Evolutionary conservation across 2,113 vertebrate genomes (phyloP).

Genomic region (Syngnathus typhle): DNA sequence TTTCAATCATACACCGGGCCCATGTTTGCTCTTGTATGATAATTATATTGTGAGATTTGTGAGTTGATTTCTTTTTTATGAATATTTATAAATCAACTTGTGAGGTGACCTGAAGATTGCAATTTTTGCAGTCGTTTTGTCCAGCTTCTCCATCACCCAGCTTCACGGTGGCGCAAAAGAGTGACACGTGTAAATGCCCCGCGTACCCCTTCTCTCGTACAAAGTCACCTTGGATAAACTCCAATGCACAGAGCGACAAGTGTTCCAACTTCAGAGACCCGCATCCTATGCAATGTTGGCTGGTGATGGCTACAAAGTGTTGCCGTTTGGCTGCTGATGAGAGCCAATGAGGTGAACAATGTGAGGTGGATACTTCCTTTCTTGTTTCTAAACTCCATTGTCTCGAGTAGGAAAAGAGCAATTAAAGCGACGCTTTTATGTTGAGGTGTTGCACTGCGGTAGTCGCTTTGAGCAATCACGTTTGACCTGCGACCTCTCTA

Average conservation of each 20-base stretch:
- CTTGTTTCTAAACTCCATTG: conserved; percentile 8
- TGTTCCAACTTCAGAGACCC: not conserved
- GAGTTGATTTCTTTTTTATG: too few relatives aligned
- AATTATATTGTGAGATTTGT: too few relatives aligned
- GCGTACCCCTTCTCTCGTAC: too few relatives aligned
- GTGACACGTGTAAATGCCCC: too few relatives aligned
- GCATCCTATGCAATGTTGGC: not conserved
- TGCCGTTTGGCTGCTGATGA: conserved; percentile 4
- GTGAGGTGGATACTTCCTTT: conserved; percentile 3
- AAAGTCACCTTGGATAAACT: too few relatives aligned
- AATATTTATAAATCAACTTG: too few relatives aligned
- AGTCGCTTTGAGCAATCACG: not conserved
- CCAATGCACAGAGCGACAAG: not conserved
- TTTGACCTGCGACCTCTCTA: not conserved
- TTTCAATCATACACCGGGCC: too few relatives aligned
- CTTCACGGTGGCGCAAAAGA: too few relatives aligned
- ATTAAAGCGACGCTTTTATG: conserved; percentile 4
- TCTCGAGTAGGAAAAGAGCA: not conserved
- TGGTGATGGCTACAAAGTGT: conserved; percentile 1
- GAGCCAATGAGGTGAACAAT: conserved; percentile 2
- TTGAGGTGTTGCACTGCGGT: not conserved
- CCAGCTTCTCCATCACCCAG: too few relatives aligned
- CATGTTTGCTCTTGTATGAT: too few relatives aligned
- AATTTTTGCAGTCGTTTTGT: too few relatives aligned
- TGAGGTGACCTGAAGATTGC: too few relatives aligned